Base-by-base conservation (phyloP, 1,140 invertebrate species). In the Episyrphus balteatus region DNA sequence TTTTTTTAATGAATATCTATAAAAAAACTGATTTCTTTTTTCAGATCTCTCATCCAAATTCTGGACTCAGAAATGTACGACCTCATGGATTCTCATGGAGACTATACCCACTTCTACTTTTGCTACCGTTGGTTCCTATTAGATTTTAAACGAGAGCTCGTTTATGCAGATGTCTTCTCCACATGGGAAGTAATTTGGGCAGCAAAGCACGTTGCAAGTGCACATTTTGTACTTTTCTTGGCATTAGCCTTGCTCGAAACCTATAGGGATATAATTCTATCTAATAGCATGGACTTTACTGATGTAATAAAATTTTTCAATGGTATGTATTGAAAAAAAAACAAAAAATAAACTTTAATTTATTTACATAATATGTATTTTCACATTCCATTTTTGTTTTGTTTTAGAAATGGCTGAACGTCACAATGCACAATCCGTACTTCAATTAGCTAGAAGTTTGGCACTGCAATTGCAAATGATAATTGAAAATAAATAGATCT, bases 251-350 rank as follows among this genome's bases (percentile, higher is more conserved):
- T 97, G 36, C 79, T 97, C 1, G 87, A 93, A 70, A 88, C 87
- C 49, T 97, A 97, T 68, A 70, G 92, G 43, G 91, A 95, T 61
- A 90, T 97, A 49, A 93, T 97, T 36, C 72, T 97, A 15, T 86
- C 88, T 48, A 95, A 96, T 70, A 81, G 85, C 54, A 96, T 97
- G 91, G 92, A 96, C 66, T 96, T 95, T 66, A 96, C 92, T 1
- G 93, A 97, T 69, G 92, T 96, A 54, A 97, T 97, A 59, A 95
- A 94, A 68, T 97, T 96, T 70, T 96, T 95, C 62, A 96, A 96
- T 73, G 91, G 90, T 92, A 70, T 71, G 70, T 67, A 26, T 26
- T 26, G 8, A 26, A 26, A 26, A 26, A 26, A 26, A 26, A 26
- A 26, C 3, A 26, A 26, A 26, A n/a, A n/a, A n/a, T n/a, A n/a